Conservation (phyloP, 2,797 vertebrate genomes). For the Nasua narica region DNA sequence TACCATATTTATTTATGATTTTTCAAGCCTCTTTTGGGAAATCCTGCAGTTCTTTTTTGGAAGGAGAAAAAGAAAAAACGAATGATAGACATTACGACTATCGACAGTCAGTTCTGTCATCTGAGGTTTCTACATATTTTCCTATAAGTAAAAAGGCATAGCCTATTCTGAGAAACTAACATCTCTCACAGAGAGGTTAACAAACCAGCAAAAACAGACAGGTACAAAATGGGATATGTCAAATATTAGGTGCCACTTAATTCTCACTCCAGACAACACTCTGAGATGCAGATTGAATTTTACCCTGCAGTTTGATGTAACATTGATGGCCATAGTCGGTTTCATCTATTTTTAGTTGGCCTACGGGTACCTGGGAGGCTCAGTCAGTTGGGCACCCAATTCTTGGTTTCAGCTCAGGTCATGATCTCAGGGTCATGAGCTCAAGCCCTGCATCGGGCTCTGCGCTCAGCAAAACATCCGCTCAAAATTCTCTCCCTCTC, state of each 20-base stretch:
- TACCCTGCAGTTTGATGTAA: background rate
- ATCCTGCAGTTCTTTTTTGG: background rate
- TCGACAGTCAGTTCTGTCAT: background rate
- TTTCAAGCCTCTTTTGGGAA: background rate
- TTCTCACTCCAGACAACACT: background rate
- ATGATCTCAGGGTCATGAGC: background rate
- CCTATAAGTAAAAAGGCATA: background rate
- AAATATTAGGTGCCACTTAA: background rate
- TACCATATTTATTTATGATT: background rate
- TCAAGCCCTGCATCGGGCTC: background rate
- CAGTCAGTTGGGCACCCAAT: background rate
- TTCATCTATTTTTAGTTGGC: constrained; percentile 36
- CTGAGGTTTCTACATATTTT: background rate
- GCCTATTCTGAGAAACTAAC: background rate
- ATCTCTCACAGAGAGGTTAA: background rate
- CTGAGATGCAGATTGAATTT: background rate
- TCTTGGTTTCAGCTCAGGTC: background rate
- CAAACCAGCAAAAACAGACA: background rate
- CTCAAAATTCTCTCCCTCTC: background rate
- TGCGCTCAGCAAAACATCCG: background rate
- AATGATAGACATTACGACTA: background rate
- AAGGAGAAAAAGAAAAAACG: background rate
- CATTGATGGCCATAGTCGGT: background rate
- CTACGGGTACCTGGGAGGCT: background rate
- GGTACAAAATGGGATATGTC: background rate